Conservation (phyloP, 2,797 vertebrate species). For the Enteromius anoplus region DNA sequence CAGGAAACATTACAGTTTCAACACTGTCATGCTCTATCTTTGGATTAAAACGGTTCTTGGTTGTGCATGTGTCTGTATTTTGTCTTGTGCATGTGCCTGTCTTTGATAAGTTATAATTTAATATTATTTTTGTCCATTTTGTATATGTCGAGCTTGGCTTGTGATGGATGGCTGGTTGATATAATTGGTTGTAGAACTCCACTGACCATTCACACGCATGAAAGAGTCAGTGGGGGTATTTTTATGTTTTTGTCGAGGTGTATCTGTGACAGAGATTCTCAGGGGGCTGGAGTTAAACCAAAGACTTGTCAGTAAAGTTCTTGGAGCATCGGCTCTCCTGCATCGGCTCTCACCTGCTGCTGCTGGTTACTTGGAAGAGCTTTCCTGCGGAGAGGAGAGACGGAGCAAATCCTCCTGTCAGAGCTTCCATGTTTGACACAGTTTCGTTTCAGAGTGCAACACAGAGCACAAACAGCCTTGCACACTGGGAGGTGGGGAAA, state of each 20-base stretch:
- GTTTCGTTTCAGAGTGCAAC: slow-evolving; percentile 1
- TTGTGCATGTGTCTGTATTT: background rate
- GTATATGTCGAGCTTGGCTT: background rate
- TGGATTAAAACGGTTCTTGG: background rate
- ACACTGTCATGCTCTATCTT: background rate
- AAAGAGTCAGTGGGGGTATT: slow-evolving; percentile 1
- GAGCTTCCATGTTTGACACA: slow-evolving; percentile 12
- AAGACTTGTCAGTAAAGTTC: slow-evolving; percentile 35
- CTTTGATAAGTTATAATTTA: background rate
- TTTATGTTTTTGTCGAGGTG: slow-evolving; percentile 2
- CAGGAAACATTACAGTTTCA: background rate
- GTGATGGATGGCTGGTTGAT: slow-evolving; percentile 12
- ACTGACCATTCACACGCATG: slow-evolving; percentile 29
- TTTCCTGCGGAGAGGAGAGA: slow-evolving; percentile 24
- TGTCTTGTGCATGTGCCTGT: background rate
- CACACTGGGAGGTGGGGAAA: background rate
- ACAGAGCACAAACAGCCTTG: slow-evolving; percentile 1
- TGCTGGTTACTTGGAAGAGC: slow-evolving; percentile 26
- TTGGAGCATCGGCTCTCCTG: slow-evolving; percentile 4
- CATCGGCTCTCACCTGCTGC: slow-evolving; percentile 13
- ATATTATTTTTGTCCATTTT: background rate
- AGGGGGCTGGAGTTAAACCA: slow-evolving; percentile 18
- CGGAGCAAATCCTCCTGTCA: slow-evolving; percentile 33
- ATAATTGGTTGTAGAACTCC: slow-evolving; percentile 35
- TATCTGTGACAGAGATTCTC: slow-evolving; percentile 24